Conservation (phyloP, 2,797 vertebrate genomes). For the Scarus forsteni region DNA sequence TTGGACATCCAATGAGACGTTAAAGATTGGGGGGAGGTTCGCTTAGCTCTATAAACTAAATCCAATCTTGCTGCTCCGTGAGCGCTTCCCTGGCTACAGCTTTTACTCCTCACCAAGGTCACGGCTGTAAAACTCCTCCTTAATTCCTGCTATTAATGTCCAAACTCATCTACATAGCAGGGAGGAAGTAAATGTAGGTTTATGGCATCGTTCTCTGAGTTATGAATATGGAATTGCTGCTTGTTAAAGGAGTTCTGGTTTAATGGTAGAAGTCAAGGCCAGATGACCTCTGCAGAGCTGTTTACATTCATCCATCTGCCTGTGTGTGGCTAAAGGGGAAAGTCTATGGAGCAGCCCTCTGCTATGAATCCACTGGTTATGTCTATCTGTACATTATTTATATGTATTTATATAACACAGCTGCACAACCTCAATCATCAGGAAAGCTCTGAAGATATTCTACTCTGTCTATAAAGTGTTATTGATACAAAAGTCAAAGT, state of each 20-base stretch:
- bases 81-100: slow-evolving; percentile 43
- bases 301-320: slow-evolving; percentile 35
- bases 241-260: slow-evolving; percentile 52
- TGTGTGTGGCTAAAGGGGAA: slow-evolving; percentile 8
- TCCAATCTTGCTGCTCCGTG: slow-evolving; percentile 56
- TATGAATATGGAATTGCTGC: slow-evolving; percentile 47
- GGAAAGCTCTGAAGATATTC: no score
- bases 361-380: slow-evolving; percentile 9
- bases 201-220: slow-evolving; percentile 68
- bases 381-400: no score
- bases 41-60: slow-evolving; percentile 70
- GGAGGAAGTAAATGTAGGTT: slow-evolving; percentile 68
- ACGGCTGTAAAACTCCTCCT: slow-evolving; percentile 66
- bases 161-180: slow-evolving; percentile 72
- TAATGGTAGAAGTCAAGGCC: slow-evolving; percentile 47
- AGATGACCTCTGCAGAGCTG: slow-evolving; percentile 53
- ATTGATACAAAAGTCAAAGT: no score
- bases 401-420: no score
- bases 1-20: slow-evolving; percentile 59
- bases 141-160: slow-evolving; percentile 65
- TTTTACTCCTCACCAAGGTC: slow-evolving; percentile 75
- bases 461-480: no score
- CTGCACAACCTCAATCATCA: no score
- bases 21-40: slow-evolving; percentile 52
- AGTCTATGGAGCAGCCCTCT: slow-evolving; percentile 5